phyloP scores from a whole-genome alignment of 2,797 vertebrate genomes.

The Babyrousa celebensis region DNA sequence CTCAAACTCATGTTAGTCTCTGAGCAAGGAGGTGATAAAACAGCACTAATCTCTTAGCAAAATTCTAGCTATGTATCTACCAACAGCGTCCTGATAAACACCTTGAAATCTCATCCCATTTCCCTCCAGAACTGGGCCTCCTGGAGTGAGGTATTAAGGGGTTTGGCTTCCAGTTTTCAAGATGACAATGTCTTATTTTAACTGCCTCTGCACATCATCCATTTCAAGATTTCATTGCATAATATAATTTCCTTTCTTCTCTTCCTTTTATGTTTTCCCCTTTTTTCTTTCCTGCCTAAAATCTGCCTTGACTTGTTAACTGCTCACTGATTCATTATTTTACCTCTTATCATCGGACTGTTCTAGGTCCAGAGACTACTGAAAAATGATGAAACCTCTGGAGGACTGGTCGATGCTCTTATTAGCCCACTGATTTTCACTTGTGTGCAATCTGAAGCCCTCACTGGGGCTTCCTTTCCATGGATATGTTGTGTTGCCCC shows the following conservation, averaged over 20 bases:
- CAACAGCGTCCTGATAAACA: constrained; percentile 17
- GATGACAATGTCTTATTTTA: constrained; percentile 58
- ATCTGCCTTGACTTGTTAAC: constrained; percentile 10
- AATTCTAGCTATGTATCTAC: constrained; percentile 22
- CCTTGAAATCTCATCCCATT: constrained; percentile 37
- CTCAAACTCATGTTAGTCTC: constrained; percentile 45
- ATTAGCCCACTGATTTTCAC: neutral
- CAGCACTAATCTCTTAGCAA: constrained; percentile 45
- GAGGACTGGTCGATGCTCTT: neutral
- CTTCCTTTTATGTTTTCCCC: neutral
- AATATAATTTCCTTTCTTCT: constrained; percentile 64
- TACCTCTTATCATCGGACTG: neutral
- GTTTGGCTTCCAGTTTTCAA: constrained; percentile 51
- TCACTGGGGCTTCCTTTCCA: neutral
- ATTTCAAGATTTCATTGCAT: constrained; percentile 19
- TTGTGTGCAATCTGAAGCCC: neutral
- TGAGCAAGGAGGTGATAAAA: constrained; percentile 59
- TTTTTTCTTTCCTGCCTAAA: constrained; percentile 30
- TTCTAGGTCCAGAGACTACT: neutral
- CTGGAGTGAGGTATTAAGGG: constrained; percentile 10
- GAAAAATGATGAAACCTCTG: neutral
- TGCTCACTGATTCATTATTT: constrained; percentile 31
- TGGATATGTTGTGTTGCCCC: neutral
- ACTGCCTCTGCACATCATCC: constrained; percentile 35
- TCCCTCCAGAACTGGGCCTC: neutral